Conservation (phyloP, 1,140 invertebrate species). For the Drosophila navojoa region DNA sequence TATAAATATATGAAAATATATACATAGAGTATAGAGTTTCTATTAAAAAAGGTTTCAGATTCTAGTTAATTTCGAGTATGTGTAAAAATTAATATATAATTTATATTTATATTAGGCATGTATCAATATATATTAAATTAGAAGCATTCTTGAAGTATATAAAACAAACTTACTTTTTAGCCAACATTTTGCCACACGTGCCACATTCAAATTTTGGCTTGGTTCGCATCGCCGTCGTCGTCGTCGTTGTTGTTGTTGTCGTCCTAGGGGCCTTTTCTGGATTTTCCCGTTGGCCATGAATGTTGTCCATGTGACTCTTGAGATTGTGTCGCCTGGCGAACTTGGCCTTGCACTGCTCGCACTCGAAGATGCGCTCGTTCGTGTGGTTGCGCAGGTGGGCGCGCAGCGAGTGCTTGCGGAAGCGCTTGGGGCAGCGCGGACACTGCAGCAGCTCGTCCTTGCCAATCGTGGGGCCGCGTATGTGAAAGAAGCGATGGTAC, state of each 20-base stretch:
- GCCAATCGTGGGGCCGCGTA: conserved; percentile 70
- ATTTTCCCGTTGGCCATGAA: conserved; percentile 71
- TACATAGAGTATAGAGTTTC: no score
- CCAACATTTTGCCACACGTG: conserved; percentile 86
- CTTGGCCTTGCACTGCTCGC: conserved; percentile 85
- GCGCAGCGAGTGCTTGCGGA: conserved; percentile 88
- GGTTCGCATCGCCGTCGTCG: background rate
- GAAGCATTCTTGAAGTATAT: no score
- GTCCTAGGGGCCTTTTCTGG: background rate
- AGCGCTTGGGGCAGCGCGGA: conserved; percentile 88
- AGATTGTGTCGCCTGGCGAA: conserved; percentile 88
- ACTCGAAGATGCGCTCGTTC: conserved; percentile 90
- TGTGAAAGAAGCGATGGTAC: conserved; percentile 72
- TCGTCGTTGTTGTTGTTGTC: background rate
- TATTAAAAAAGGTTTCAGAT: no score
- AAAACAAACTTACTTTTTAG: conserved; percentile 86
- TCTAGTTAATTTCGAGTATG: no score
- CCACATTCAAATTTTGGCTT: conserved; percentile 85
- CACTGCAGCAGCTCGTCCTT: conserved; percentile 86
- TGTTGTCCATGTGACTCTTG: conserved; percentile 85
- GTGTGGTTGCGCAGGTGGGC: conserved; percentile 90
- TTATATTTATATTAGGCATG: no score
- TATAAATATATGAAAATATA: no score
- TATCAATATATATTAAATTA: no score
- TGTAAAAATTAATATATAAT: no score